Evolutionary conservation across 1,140 invertebrate genomes (phyloP).

Genomic region (Hypsibius dujardini): DNA sequence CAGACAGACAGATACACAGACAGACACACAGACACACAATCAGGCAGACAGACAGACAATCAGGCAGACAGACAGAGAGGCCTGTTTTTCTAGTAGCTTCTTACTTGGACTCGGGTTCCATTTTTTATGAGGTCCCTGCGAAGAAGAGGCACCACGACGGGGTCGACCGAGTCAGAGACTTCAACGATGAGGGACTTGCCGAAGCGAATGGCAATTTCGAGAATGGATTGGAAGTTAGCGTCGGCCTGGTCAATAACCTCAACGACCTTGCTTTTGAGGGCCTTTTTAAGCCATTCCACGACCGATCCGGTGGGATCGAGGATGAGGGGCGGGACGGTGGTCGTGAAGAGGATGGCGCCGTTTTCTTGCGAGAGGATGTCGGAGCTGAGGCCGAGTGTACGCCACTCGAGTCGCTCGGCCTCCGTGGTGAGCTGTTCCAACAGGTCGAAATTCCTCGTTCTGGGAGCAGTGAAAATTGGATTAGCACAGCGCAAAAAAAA

Average conservation of each 20-base stretch:
- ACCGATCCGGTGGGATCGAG: slow-evolving; percentile 26
- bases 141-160: slow-evolving; percentile 48
- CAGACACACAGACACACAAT: too few species aligned
- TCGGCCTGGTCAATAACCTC: slow-evolving; percentile 33
- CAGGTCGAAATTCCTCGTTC: slow-evolving; percentile 44
- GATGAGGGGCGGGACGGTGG: slow-evolving; percentile 16
- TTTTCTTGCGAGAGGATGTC: slow-evolving; percentile 64
- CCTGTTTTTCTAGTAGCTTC: too few species aligned
- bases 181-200: slow-evolving; percentile 75
- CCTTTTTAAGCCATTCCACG: slow-evolving; percentile 23
- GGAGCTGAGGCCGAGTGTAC: slow-evolving; percentile 58
- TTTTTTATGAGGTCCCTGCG: slow-evolving; percentile 47
- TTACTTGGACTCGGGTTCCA: slow-evolving; percentile 35
- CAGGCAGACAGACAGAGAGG: too few species aligned
- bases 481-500: too few species aligned
- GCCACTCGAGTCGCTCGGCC: slow-evolving; percentile 65
- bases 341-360: slow-evolving; percentile 55
- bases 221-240: slow-evolving; percentile 53
- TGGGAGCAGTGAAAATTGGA: too few species aligned
- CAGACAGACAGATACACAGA: too few species aligned
- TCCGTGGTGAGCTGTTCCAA: slow-evolving; percentile 53
- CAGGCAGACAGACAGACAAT: too few species aligned
- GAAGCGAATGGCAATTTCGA: slow-evolving; percentile 77
- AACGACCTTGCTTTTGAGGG: not conserved
- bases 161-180: slow-evolving; percentile 50